Conservation (phyloP, 2,888 invertebrate genomes). For the Microplitis deprimator region DNA sequence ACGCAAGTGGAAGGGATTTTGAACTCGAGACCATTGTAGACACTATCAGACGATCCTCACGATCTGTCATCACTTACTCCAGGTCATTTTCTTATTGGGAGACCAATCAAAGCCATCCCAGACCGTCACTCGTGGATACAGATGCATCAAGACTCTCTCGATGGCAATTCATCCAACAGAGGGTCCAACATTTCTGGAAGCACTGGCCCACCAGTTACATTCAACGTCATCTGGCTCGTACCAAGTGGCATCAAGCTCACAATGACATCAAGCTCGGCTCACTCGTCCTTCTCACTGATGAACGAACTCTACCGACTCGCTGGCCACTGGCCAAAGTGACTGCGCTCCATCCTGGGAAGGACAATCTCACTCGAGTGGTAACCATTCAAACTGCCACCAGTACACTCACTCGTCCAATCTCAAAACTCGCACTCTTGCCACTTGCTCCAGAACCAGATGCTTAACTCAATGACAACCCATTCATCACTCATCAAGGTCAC, state of each 20-base stretch:
- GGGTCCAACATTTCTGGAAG: conserved; percentile 36
- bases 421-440: conserved; percentile 42
- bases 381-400: conserved; percentile 47
- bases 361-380: conserved; percentile 49
- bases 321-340: conserved; percentile 52
- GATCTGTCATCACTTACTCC: conserved; percentile 25
- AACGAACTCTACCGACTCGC: conserved; percentile 43
- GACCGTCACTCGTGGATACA: conserved; percentile 41
- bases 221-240: conserved; percentile 22
- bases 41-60: conserved; percentile 20
- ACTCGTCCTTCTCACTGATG: conserved; percentile 45
- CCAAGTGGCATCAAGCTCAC: conserved; percentile 36
- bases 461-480: background rate
- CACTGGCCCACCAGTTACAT: conserved; percentile 36
- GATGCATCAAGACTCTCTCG: conserved; percentile 40
- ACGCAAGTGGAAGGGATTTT: conserved; percentile 21
- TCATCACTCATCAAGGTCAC: background rate
- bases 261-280: conserved; percentile 29
- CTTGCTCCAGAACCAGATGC: background rate
- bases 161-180: conserved; percentile 34
- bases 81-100: conserved; percentile 21
- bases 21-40: conserved; percentile 13
- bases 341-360: conserved; percentile 49
- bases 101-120: conserved; percentile 1
- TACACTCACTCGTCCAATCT: conserved; percentile 44